A percentile compares a stretch with the other conserved stretches of the same genome.
phyloP scores from a whole-genome alignment of 2,888 invertebrate genomes.

The Rhimphoctona megacephalus region DNA sequence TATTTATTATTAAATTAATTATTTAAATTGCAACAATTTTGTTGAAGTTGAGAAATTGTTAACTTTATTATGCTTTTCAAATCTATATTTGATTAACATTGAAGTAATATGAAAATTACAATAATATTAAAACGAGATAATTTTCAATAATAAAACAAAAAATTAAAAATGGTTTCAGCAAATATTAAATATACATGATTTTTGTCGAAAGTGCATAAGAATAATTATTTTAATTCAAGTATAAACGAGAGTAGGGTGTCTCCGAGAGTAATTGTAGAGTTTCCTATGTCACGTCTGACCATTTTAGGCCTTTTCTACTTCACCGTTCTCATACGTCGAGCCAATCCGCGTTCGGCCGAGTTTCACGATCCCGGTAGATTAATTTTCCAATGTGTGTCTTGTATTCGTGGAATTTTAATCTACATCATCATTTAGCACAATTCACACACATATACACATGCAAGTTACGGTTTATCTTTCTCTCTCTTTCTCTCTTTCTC shows the following conservation, averaged over 20 bases:
- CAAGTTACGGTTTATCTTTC: constrained; percentile 31
- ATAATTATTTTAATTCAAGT: background rate
- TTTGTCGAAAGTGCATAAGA: background rate
- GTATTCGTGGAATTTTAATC: constrained; percentile 66
- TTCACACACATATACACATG: constrained; percentile 35
- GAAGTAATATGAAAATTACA: too few relatives aligned
- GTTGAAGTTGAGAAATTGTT: background rate
- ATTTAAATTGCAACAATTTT: background rate
- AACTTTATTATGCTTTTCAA: background rate
- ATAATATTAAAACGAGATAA: too few relatives aligned
- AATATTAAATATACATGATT: background rate
- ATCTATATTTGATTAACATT: too few relatives aligned
- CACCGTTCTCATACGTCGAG: background rate
- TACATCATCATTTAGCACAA: constrained; percentile 62
- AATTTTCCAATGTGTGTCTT: constrained; percentile 44
- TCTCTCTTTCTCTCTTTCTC: constrained; percentile 13
- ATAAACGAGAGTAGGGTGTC: background rate
- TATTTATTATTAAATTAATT: background rate
- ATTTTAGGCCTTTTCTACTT: constrained; percentile 54
- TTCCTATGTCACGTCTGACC: constrained; percentile 35
- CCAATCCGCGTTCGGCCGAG: constrained; percentile 2
- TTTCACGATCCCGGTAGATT: constrained; percentile 48
- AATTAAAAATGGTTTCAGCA: background rate
- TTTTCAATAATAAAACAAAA: background rate
- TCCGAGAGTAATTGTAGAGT: background rate